Base-by-base conservation (phyloP, 2,888 invertebrate genomes). In the Ashinkailepas kermadecensis region DNA sequence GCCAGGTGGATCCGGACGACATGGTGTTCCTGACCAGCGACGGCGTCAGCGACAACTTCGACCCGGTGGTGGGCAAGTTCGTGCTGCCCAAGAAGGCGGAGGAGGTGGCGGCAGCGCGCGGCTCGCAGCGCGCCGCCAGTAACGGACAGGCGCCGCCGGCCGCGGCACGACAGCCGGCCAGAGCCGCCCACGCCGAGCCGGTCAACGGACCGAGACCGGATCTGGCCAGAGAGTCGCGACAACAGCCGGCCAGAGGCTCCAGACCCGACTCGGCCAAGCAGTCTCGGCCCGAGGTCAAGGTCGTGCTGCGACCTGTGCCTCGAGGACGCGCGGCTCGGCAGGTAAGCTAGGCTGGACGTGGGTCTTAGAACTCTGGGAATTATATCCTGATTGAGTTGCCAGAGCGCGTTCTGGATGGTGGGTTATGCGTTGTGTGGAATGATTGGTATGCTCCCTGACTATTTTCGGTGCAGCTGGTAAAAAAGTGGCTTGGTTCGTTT, bases 61-160 rank as follows among this genome's bases (percentile, higher is more conserved):
- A 96, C 88, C 95, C 95, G 0, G 95, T 95, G 59, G 95, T 96
- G 82, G 95, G 95, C 58, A 94, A 94, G 88, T 94, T 95, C 86
- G 94, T 95, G 10, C 86, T 89, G 78, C 86, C 87, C 7, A 84
- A 84, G 81, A 85, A 85, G 82, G 84, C 58, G 3, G 74, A 54
- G 54, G 74, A 74, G 10, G 54, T 7, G 62, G 18, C 18, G 18
- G 62, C 18, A 15, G 23, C 65, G 23, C n/a, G n/a, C 65, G 10
- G 9, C 59, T 39, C n/a, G 65, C 65, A 65, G n/a, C n/a, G 65
- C 9, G n/a, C 65, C n/a, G 65, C 59, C 59, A 59, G 59, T 13
- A 59, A 59, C 59, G 59, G 15, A 0, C 59, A 11, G 12, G 12
- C 11, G 59, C 59, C 59, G 59, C 59, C 39, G 79, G 2, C 67